Evolutionary conservation across 1,140 invertebrate genomes (phyloP).

Genomic region (Pogonognathellus flavescens): DNA sequence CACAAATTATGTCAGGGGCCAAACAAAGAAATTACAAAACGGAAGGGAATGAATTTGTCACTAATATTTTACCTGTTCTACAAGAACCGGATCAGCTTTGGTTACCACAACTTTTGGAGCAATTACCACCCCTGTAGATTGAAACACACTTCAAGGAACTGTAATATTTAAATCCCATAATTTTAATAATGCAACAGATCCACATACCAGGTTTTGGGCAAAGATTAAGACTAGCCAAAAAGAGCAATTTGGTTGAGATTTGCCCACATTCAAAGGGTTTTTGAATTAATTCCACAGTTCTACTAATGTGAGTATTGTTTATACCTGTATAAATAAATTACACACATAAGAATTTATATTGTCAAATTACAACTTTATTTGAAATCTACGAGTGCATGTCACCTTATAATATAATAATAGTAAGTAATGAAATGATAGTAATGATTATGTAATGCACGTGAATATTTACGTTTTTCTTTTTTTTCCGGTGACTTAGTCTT

Average conservation of each 20-base stretch:
- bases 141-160: background rate
- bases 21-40: background rate
- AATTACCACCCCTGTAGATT: background rate
- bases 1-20: too few species aligned
- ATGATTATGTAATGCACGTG: too few species aligned
- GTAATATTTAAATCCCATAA: background rate
- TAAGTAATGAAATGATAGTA: too few species aligned
- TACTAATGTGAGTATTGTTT: background rate
- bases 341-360: too few species aligned
- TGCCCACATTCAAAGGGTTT: background rate
- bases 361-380: too few species aligned
- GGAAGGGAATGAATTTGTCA: background rate
- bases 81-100: slow-evolving; percentile 4
- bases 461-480: slow-evolving; percentile 11
- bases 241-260: background rate
- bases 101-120: slow-evolving; percentile 3
- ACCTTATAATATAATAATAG: too few species aligned
- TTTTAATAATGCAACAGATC: background rate
- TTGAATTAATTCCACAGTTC: slow-evolving; percentile 16
- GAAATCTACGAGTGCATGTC: too few species aligned
- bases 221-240: slow-evolving; percentile 29
- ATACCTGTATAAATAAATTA: background rate
- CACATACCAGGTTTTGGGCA: slow-evolving; percentile 33
- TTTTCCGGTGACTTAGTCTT: slow-evolving; percentile 1
- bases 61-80: slow-evolving; percentile 9